These are phyloP conservation scores for Eulemur macaco DNA, from an alignment of 2,113 vertebrate species.

Conservation along the genomic window DNA sequence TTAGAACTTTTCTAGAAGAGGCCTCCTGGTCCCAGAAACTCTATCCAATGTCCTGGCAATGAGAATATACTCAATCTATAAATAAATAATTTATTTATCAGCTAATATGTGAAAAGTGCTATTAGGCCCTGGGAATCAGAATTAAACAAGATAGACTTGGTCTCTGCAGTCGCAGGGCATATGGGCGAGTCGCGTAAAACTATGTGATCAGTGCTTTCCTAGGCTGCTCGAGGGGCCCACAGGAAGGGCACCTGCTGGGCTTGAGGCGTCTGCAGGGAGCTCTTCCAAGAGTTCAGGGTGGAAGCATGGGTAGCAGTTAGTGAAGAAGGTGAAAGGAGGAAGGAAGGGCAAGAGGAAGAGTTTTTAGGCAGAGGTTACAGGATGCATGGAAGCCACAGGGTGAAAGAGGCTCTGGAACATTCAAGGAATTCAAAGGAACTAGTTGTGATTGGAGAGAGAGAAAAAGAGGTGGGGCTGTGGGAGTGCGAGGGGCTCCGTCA, in stretches of 20 bases:
- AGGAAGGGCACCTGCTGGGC: neutral
- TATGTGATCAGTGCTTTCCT: neutral
- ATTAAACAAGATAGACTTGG: neutral
- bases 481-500: neutral
- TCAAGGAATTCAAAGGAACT: neutral
- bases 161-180: neutral
- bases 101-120: neutral
- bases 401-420: neutral
- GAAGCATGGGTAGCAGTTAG: neutral
- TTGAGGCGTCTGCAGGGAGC: neutral
- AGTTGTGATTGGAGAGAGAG: neutral
- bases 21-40: neutral
- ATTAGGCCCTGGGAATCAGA: neutral
- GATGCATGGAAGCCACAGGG: neutral
- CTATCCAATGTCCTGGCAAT: neutral
- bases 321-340: neutral
- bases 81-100: neutral
- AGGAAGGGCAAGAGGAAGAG: neutral
- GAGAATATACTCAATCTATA: neutral
- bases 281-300: fast-evolving
- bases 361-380: neutral
- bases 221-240: fast-evolving
- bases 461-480: neutral
- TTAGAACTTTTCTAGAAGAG: neutral
- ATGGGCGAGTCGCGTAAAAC: neutral